Evolutionary conservation across 2,888 invertebrate genomes (phyloP).

Genomic region (Acrobasis repandana): DNA sequence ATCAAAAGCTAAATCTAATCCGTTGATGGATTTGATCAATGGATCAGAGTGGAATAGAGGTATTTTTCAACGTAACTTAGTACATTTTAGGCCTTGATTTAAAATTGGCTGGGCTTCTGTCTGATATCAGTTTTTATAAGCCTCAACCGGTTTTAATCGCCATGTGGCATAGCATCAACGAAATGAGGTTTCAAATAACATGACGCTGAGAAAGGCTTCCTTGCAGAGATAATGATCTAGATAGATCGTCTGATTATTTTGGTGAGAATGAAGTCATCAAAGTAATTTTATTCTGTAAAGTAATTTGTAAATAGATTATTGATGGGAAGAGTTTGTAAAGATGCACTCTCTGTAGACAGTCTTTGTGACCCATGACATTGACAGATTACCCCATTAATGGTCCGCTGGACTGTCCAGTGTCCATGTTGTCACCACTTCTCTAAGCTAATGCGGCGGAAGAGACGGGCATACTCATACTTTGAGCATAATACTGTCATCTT

Average conservation of each 20-base stretch:
- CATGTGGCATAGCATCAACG: neutral
- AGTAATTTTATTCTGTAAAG: slow-evolving; percentile 2
- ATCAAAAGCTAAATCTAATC: no score
- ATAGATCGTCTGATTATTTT: neutral
- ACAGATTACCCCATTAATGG: slow-evolving; percentile 45
- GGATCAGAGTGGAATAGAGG: no score
- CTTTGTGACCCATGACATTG: slow-evolving; percentile 51
- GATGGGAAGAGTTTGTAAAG: slow-evolving; percentile 34
- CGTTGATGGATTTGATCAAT: no score
- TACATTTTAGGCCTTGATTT: no score
- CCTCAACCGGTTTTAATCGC: neutral
- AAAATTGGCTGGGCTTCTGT: neutral
- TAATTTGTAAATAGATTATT: slow-evolving; percentile 24
- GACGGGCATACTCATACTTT: slow-evolving; percentile 34
- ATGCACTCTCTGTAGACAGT: slow-evolving; percentile 38
- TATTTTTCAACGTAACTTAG: no score
- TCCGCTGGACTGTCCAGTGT: slow-evolving; percentile 22
- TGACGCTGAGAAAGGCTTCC: neutral
- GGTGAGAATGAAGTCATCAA: neutral
- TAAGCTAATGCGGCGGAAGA: slow-evolving; percentile 28
- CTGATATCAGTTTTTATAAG: neutral
- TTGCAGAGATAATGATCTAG: slow-evolving; percentile 3
- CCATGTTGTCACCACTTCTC: slow-evolving; percentile 39
- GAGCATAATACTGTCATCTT: slow-evolving; percentile 41
- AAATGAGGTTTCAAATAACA: neutral